phyloP scores from a whole-genome alignment of 2,888 invertebrate species.

The Eubasilissa splendida region DNA sequence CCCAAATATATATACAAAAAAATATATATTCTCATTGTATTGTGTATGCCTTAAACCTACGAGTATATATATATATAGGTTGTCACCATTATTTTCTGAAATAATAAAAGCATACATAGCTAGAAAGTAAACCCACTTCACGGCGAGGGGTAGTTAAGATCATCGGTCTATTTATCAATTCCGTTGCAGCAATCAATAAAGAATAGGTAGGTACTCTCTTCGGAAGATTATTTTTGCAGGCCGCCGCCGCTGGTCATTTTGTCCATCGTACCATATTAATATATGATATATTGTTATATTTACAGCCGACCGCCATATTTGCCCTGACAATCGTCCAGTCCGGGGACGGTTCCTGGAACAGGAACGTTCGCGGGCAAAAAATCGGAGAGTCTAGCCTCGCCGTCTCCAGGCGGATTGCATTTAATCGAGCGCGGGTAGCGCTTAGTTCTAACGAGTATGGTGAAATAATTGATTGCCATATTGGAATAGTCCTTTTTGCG shows the following conservation, averaged over 20 bases:
- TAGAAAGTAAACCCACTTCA: too few species aligned
- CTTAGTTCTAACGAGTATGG: constrained; percentile 13
- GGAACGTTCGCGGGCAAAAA: constrained; percentile 25
- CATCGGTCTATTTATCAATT: too few species aligned
- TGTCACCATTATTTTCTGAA: too few species aligned
- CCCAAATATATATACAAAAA: too few species aligned
- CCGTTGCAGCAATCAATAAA: neutral
- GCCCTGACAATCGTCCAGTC: constrained; percentile 34
- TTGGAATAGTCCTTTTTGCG: constrained; percentile 2
- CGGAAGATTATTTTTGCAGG: too few species aligned
- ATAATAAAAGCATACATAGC: too few species aligned
- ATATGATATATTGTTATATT: constrained; percentile 34
- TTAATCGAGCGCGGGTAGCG: constrained; percentile 19
- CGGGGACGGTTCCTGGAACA: constrained; percentile 4
- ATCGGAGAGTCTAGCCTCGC: constrained; percentile 1
- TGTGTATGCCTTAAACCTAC: too few species aligned
- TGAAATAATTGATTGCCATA: constrained; percentile 23
- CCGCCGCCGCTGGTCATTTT: constrained; percentile 9
- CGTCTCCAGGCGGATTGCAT: neutral
- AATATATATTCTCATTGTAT: too few species aligned
- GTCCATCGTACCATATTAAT: constrained; percentile 36
- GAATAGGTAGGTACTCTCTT: too few species aligned
- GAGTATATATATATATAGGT: too few species aligned
- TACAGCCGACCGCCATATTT: constrained; percentile 32
- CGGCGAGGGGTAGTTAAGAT: too few species aligned